Conservation (phyloP, 2,113 vertebrate species). For the Cricetomys ansorgei region DNA sequence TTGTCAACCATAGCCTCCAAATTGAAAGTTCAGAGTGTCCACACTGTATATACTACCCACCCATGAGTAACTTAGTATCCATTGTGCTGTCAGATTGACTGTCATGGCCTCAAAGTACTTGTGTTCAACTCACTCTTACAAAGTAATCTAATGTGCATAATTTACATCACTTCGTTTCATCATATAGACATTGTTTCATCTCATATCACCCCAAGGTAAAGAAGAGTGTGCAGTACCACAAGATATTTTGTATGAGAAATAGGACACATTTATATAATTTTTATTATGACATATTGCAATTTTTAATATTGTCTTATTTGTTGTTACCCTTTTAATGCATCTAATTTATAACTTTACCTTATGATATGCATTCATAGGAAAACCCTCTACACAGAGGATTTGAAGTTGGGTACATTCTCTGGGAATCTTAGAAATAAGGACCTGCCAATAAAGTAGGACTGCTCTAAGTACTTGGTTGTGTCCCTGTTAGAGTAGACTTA, state of each 20-base stretch:
- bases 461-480: neutral
- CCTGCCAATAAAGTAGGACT: neutral
- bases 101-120: neutral
- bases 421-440: neutral
- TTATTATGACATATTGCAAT: neutral
- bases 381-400: neutral
- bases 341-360: neutral
- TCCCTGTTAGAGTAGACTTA: neutral
- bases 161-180: neutral
- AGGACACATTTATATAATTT: neutral
- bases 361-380: neutral
- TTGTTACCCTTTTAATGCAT: neutral
- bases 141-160: no score
- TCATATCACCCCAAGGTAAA: neutral
- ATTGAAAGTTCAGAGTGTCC: neutral
- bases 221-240: neutral
- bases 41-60: neutral
- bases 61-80: neutral
- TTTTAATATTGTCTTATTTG: neutral
- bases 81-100: neutral
- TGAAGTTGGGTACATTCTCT: neutral
- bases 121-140: neutral
- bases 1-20: neutral
- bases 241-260: neutral
- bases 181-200: no score